Base-by-base conservation (phyloP, 1,140 invertebrate genomes). In the Aphis gossypii region DNA sequence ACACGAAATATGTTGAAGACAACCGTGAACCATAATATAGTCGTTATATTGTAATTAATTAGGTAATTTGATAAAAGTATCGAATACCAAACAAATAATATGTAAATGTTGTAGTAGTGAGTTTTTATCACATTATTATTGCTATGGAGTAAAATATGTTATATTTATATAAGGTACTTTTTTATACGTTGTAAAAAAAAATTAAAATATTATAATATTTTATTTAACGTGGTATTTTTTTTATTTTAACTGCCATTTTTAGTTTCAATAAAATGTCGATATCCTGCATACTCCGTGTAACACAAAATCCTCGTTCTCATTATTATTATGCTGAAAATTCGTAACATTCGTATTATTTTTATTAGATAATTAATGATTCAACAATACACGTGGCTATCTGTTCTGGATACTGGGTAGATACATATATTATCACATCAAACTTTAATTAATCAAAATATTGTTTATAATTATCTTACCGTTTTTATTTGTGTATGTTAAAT, bases 231-330 rank as follows among this genome's bases (percentile, higher is more conserved):
- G 30, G 30, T n/a, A 76, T 76, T 46, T 18, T 18, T 35, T 76
- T 76, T n/a, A 76, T 76, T 76, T 76, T n/a, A n/a, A 76, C 60
- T 76, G n/a, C 30, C n/a, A 76, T 76, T 76, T 14, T 76, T 76
- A n/a, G 60, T 76, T 76, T 76, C n/a, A 76, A 76, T 76, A 76
- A 76, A 76, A 76, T 76, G 30, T 76, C 60, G 14, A 35, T 76
- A 76, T 76, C 60, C 30, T 76, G n/a, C n/a, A 51, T 51, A 51
- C 6, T n/a, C 60, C n/a, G 14, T n/a, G 14, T 18, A 4, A 20
- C 2, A 1, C n/a, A 18, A 76, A 76, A 76, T 68, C 11, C 30
- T 76, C 30, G n/a, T n/a, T 76, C 48, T 51, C 18, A 14, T 76
- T n/a, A n/a, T n/a, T 68, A 68, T 18, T 18, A n/a, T n/a, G 0